Evolutionary conservation across 2,797 vertebrate species (phyloP).

Genomic region (Arnoldichthys spilopterus): DNA sequence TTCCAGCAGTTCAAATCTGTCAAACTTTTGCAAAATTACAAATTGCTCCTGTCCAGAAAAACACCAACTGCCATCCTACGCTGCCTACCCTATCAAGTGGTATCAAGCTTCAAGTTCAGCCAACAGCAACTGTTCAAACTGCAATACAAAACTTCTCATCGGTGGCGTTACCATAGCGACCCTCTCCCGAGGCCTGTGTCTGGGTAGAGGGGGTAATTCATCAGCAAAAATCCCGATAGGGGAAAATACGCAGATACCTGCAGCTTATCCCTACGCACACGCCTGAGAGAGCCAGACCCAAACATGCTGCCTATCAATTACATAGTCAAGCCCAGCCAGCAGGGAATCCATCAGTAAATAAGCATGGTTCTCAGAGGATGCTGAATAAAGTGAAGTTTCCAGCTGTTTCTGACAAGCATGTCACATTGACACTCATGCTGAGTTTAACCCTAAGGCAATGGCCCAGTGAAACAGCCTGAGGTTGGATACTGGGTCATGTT

Average conservation of each 20-base stretch:
- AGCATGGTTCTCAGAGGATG: slow-evolving; percentile 3
- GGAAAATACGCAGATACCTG: slow-evolving; percentile 30
- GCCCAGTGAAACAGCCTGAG: slow-evolving; percentile 2
- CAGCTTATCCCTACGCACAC: slow-evolving; percentile 21
- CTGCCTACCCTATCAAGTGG: not conserved
- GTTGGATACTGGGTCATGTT: slow-evolving; percentile 18
- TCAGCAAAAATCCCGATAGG: slow-evolving; percentile 40
- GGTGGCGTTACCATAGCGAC: slow-evolving; percentile 45
- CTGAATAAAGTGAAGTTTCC: not conserved
- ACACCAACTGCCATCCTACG: not conserved
- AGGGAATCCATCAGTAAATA: slow-evolving; percentile 45
- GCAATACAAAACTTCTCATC: not conserved
- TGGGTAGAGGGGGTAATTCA: slow-evolving; percentile 45
- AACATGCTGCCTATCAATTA: slow-evolving; percentile 48
- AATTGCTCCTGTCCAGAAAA: not conserved
- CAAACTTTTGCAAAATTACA: not conserved
- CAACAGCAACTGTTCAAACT: slow-evolving; percentile 39
- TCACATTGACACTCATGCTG: not conserved
- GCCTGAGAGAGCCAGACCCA: slow-evolving; percentile 17
- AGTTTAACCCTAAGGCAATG: slow-evolving; percentile 51
- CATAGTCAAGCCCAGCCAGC: slow-evolving; percentile 44
- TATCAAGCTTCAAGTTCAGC: slow-evolving; percentile 45
- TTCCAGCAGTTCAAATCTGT: not conserved
- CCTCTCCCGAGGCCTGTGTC: slow-evolving; percentile 25
- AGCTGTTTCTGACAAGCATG: not conserved